Evolutionary conservation across 2,888 invertebrate species (phyloP).

Genomic region (Willowsia nigromaculata): DNA sequence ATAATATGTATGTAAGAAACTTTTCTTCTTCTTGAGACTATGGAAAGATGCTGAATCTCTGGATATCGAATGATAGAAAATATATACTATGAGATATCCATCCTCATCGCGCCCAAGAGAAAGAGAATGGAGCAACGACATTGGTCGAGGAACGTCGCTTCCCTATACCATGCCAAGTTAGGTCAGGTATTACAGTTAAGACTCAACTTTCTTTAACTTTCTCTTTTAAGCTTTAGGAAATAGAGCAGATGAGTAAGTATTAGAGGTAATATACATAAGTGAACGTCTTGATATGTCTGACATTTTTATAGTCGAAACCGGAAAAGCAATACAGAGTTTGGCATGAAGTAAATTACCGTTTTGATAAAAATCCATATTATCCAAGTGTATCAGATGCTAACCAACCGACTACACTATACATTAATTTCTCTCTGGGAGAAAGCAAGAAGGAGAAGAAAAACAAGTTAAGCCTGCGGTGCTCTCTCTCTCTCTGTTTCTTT

Average conservation of each 20-base stretch:
- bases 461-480: slow-evolving; percentile 21
- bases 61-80: not conserved
- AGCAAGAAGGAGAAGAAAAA: not conserved
- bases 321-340: not conserved
- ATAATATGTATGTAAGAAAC: not conserved
- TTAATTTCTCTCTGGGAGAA: not conserved
- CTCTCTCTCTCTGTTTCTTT: not conserved
- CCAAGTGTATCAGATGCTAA: slow-evolving; percentile 5
- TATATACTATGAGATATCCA: not conserved
- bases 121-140: not conserved
- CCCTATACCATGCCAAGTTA: not conserved
- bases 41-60: not conserved
- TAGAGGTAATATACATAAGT: not conserved
- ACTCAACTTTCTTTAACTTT: slow-evolving; percentile 59
- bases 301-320: not conserved
- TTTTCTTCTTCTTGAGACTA: not conserved
- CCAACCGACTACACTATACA: not conserved
- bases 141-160: not conserved
- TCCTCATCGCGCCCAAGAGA: not conserved
- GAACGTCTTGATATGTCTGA: not conserved
- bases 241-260: not conserved
- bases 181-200: slow-evolving; percentile 60
- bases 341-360: slow-evolving; percentile 30
- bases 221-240: slow-evolving; percentile 7
- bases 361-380: slow-evolving; percentile 12